A percentile compares a stretch with the other conserved stretches of the same genome.
Conservation (phyloP, 2,113 vertebrate genomes). For the Archilochus colubris region DNA sequence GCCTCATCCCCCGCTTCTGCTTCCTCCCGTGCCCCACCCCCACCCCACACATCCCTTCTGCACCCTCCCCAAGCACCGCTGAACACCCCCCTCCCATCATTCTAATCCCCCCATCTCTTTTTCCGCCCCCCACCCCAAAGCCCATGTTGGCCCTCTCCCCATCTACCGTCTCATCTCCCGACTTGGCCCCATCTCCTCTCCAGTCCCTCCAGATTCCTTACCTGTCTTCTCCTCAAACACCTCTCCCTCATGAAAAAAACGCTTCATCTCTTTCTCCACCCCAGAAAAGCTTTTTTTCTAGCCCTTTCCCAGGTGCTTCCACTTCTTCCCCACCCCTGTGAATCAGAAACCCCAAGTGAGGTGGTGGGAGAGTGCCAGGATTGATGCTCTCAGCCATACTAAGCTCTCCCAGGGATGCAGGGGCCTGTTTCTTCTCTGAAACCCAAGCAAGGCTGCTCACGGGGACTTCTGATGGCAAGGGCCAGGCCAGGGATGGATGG, state of each 20-base stretch:
- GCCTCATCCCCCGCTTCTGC: not conserved
- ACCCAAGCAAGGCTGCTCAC: not conserved
- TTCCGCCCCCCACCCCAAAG: not conserved
- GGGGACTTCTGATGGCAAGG: not conserved
- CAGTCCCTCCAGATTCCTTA: not conserved
- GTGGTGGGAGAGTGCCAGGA: not conserved
- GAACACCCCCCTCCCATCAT: not conserved
- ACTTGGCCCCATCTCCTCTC: not conserved
- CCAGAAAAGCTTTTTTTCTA: slow-evolving; percentile 28
- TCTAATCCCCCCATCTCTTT: not conserved
- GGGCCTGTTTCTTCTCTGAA: not conserved
- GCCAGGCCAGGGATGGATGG: not conserved
- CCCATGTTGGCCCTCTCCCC: not conserved
- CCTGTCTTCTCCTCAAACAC: not conserved
- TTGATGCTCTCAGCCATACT: not conserved
- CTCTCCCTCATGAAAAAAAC: not conserved
- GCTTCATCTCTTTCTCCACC: not conserved
- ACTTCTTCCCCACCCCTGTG: not conserved
- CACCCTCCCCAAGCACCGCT: not conserved
- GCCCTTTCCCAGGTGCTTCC: not conserved
- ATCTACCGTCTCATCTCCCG: not conserved
- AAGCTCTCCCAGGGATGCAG: not conserved
- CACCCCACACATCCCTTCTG: too few species aligned
- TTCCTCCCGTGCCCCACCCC: not conserved
- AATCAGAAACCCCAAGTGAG: not conserved